Conservation (phyloP, 92 coral and sea anemone genomes). For the Umimayanthus chanpuru region DNA sequence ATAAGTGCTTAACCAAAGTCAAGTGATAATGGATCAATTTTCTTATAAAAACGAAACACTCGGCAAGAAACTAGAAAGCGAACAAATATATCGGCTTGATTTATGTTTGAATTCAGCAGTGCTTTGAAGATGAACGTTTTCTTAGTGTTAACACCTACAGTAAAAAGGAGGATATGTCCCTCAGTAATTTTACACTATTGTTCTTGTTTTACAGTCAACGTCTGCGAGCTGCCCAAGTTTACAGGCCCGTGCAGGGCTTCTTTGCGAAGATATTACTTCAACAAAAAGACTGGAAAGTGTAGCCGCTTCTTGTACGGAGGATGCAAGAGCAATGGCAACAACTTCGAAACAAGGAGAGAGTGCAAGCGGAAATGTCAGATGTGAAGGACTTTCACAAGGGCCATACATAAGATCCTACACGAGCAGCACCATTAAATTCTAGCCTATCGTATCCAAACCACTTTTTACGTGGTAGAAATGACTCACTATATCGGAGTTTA, state of each 20-base stretch:
- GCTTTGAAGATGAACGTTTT: not conserved
- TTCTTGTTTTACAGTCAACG: slow-evolving; percentile 23
- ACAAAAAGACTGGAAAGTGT: slow-evolving; percentile 69
- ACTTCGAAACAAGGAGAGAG: slow-evolving; percentile 68
- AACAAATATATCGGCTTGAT: no score
- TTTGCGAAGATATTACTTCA: slow-evolving; percentile 63
- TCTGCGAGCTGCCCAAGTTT: slow-evolving; percentile 66
- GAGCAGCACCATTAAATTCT: not conserved
- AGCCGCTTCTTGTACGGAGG: slow-evolving; percentile 61
- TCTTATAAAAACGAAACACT: no score
- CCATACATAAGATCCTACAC: not conserved
- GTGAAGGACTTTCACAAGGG: slow-evolving; percentile 1
- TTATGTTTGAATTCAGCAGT: no score
- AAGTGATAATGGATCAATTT: no score
- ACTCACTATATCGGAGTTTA: not conserved
- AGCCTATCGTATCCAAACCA: not conserved
- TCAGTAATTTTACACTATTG: not conserved
- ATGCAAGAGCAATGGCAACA: slow-evolving; percentile 73
- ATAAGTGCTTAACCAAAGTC: no score
- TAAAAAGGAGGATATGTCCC: no score
- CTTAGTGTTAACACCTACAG: not conserved
- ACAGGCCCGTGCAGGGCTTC: slow-evolving; percentile 60
- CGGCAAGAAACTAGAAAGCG: no score
- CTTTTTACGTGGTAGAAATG: not conserved
- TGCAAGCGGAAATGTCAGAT: slow-evolving; percentile 68